Base-by-base conservation (phyloP, 2,888 invertebrate genomes). In the Apotomis betuletana region DNA sequence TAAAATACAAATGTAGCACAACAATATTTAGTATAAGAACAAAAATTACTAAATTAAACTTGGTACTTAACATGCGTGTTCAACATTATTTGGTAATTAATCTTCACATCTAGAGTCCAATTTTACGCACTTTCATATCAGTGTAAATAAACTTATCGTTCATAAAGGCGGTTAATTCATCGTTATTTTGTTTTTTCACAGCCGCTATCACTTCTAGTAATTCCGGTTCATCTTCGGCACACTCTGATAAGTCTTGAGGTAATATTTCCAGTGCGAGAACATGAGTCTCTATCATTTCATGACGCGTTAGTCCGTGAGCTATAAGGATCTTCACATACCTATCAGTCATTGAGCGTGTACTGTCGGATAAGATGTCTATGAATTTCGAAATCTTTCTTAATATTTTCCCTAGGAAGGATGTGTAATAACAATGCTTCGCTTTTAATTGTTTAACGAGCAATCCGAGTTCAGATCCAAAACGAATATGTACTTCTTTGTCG, bases 201-300 rank as follows among this genome's bases (percentile, higher is more conserved):
- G 77, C 78, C 9, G 76, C 74, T 27, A 83, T 60, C 0, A 81
- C 62, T 15, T 70, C 27, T 12, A 54, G 64, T 67, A 77, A 81
- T 49, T 78, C 77, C 38, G 75, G 59, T 46, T 59, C 64, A 9
- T 64, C 57, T 44, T 36, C 49, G 27, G 64, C 58, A 59, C 27
- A 15, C 0, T 13, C 5, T 54, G 70, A 12, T 9, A 74, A 60
- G 8, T 75, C 58, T 5, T 38, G 4, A 6, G 85, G 81, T 3
- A 85, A 27, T 10, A 86, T 73, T 51, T 78, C 58, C 12, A 85
- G 8, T 4, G 80, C 79, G 12, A 85, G 58, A 15, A 81, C 67
- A 69, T 79, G 76, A 9, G 79, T 74, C 69, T 84, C 83, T 6
- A 71, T 44, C 0, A 65, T 65, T 41, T 78, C 71, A 49, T 77